Evolutionary conservation across 2,797 vertebrate genomes (phyloP).

Genomic region (Numenius phaeopus): DNA sequence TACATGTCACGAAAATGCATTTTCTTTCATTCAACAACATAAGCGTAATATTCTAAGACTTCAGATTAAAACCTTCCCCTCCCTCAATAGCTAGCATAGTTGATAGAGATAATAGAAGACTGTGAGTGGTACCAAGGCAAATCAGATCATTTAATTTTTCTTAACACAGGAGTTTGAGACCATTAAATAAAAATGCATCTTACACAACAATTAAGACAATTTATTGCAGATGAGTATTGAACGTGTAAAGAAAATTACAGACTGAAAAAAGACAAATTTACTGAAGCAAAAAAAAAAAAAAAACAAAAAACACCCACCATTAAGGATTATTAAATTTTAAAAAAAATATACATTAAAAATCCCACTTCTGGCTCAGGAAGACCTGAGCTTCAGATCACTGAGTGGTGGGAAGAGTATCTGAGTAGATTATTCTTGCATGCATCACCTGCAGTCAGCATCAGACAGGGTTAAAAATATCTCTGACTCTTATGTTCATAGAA

Average conservation of each 20-base stretch:
- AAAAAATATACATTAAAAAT: background rate
- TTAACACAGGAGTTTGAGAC: background rate
- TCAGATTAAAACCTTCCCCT: background rate
- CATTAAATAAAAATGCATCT: background rate
- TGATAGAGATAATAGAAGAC: background rate
- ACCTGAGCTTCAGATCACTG: background rate
- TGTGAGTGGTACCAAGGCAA: background rate
- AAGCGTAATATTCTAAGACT: background rate
- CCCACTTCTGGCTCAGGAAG: background rate
- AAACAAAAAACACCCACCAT: no score
- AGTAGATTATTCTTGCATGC: background rate
- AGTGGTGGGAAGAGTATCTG: background rate
- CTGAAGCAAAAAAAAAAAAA: background rate
- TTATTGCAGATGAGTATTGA: background rate
- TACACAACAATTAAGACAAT: background rate
- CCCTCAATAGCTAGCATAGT: background rate
- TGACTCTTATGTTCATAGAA: background rate
- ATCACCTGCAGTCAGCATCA: background rate
- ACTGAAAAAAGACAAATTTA: background rate
- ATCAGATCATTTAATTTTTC: background rate
- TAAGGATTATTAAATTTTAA: background rate
- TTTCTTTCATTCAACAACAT: accelerated
- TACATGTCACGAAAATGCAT: background rate
- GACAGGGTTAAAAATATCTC: background rate
- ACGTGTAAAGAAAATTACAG: background rate